Percentiles rank a stretch among this genome's conserved stretches.
Evolutionary conservation across 2,888 invertebrate species (phyloP).

Genomic region (Eupsilia transversa): DNA sequence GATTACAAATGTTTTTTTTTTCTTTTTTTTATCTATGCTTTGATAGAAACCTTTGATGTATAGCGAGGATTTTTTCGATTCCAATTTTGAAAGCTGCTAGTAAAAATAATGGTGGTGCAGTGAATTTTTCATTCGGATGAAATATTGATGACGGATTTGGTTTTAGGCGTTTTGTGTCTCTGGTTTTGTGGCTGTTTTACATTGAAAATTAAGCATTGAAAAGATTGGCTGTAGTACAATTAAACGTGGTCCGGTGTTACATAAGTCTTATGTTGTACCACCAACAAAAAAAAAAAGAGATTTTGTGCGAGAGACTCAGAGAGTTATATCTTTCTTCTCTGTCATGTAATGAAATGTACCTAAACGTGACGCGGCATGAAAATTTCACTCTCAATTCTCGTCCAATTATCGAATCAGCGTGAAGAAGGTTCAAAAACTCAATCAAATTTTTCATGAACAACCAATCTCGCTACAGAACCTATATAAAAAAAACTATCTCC

Average conservation of each 20-base stretch:
- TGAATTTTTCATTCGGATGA: conserved; percentile 49
- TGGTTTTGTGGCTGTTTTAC: background rate
- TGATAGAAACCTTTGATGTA: conserved; percentile 52
- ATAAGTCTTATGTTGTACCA: background rate
- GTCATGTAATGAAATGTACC: no score
- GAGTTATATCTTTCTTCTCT: no score
- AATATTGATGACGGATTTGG: conserved; percentile 37
- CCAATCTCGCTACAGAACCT: background rate
- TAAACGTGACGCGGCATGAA: no score
- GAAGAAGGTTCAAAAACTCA: no score
- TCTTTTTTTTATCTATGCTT: conserved; percentile 30
- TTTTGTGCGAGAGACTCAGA: no score
- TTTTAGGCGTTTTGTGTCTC: background rate
- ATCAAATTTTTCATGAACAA: no score
- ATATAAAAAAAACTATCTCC: background rate
- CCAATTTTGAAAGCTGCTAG: conserved; percentile 33
- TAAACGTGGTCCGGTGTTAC: background rate
- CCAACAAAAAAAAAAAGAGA: background rate
- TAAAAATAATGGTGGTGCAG: conserved; percentile 38
- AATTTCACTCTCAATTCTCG: no score
- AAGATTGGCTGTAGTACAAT: background rate
- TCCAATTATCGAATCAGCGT: no score
- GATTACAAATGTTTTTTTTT: conserved; percentile 55
- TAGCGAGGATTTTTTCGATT: conserved; percentile 42
- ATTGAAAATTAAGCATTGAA: no score